Percentiles rank a stretch among this genome's conserved stretches.
phyloP scores from a whole-genome alignment of 2,113 vertebrate species.

The Nothobranchius kuhntae region DNA sequence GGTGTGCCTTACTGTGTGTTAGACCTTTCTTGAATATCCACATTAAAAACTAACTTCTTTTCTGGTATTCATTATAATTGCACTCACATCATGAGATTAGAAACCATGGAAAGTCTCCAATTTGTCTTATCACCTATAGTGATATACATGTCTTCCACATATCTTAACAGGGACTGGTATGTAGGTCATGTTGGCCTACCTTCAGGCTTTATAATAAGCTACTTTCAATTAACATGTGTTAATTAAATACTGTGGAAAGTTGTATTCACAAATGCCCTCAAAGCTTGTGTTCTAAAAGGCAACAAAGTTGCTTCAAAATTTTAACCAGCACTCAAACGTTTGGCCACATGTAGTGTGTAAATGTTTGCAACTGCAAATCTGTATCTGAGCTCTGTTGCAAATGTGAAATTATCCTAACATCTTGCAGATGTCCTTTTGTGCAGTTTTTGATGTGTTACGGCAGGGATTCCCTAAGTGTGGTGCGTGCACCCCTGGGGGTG shows the following conservation, averaged over 20 bases:
- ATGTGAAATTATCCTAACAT: too few species aligned
- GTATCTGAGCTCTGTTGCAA: too few species aligned
- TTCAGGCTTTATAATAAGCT: conserved; percentile 3
- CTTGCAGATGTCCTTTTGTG: too few species aligned
- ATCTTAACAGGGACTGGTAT: conserved; percentile 2
- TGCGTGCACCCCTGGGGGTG: too few species aligned
- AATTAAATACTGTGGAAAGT: conserved; percentile 13
- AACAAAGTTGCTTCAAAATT: not conserved
- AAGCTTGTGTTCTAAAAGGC: not conserved
- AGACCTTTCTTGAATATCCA: too few species aligned
- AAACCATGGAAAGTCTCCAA: conserved; percentile 3
- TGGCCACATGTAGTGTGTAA: not conserved
- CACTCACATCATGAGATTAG: not conserved
- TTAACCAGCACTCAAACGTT: not conserved
- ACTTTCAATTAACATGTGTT: conserved; percentile 6
- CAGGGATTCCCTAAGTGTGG: too few species aligned
- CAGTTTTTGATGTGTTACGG: too few species aligned
- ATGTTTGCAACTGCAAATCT: too few species aligned
- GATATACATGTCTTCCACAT: not conserved
- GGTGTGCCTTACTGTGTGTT: not conserved
- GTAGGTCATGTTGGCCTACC: conserved; percentile 7
- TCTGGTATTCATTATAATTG: not conserved
- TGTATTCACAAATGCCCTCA: conserved; percentile 6
- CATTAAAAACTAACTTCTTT: too few species aligned
- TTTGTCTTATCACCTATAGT: not conserved